A percentile compares a stretch with the other conserved stretches of the same genome.
Evolutionary conservation across 2,888 invertebrate species (phyloP).

Genomic region (Troides oblongomaculatus): DNA sequence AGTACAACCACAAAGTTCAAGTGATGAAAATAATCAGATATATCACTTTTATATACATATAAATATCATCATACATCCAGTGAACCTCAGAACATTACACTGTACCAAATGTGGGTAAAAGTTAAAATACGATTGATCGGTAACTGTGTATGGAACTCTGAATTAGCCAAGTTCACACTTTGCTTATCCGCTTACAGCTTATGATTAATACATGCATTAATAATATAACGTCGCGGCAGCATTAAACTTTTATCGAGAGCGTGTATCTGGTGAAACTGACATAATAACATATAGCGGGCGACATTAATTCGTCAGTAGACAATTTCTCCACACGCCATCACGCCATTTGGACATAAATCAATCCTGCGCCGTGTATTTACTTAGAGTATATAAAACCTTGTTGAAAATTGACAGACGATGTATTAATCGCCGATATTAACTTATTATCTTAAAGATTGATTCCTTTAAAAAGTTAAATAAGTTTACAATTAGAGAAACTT

Average conservation of each 20-base stretch:
- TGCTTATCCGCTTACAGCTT: not conserved
- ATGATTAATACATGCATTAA: conserved; percentile 22
- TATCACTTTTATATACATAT: no score
- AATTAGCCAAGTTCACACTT: not conserved
- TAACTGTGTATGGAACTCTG: not conserved
- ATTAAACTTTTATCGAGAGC: conserved; percentile 28
- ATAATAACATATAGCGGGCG: conserved; percentile 21
- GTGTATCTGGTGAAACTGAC: conserved; percentile 25
- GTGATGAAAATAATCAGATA: no score
- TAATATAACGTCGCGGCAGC: conserved; percentile 19
- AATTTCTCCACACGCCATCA: conserved; percentile 25
- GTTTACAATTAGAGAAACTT: no score
- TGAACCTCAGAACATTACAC: no score
- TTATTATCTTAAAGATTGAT: not conserved
- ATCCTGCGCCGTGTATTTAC: conserved; percentile 18
- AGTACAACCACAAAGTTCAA: no score
- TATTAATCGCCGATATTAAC: not conserved
- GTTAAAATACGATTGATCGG: not conserved
- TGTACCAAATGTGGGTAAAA: not conserved
- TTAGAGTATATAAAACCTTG: conserved; percentile 8
- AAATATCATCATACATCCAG: no score
- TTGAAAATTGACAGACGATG: conserved; percentile 3
- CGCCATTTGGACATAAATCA: conserved; percentile 28
- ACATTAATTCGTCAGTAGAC: conserved; percentile 27
- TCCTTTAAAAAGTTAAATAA: no score